Conservation (phyloP, 2,113 vertebrate species). For the Colossoma macropomum region DNA sequence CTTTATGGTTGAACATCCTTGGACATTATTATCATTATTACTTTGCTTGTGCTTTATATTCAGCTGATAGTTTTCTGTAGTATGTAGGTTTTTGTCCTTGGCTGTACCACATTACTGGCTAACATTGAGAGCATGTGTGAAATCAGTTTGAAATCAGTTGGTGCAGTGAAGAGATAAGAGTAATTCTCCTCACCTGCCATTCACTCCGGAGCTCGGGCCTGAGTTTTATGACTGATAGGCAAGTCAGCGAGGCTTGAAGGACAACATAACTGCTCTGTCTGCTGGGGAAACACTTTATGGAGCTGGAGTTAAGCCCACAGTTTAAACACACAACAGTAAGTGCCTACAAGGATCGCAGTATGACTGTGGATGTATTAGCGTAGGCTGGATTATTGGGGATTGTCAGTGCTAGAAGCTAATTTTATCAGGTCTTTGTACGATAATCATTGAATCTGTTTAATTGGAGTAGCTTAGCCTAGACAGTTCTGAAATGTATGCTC, state of each 20-base stretch:
- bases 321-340: background rate
- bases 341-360: background rate
- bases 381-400: background rate
- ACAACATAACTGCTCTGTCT: conserved; percentile 61
- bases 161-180: background rate
- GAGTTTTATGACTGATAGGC: conserved; percentile 71
- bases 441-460: no score
- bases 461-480: background rate
- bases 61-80: background rate
- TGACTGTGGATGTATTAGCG: background rate
- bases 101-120: background rate
- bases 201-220: conserved; percentile 66
- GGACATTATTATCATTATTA: background rate
- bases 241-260: conserved; percentile 77
- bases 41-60: background rate
- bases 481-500: background rate
- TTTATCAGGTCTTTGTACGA: no score
- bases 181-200: conserved; percentile 4
- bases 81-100: background rate
- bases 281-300: background rate
- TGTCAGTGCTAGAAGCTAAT: background rate
- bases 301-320: conserved; percentile 65
- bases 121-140: conserved; percentile 3
- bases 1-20: background rate
- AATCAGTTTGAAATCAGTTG: background rate